Base-by-base conservation (phyloP, 2,888 invertebrate genomes). In the Antheraea assamensis region DNA sequence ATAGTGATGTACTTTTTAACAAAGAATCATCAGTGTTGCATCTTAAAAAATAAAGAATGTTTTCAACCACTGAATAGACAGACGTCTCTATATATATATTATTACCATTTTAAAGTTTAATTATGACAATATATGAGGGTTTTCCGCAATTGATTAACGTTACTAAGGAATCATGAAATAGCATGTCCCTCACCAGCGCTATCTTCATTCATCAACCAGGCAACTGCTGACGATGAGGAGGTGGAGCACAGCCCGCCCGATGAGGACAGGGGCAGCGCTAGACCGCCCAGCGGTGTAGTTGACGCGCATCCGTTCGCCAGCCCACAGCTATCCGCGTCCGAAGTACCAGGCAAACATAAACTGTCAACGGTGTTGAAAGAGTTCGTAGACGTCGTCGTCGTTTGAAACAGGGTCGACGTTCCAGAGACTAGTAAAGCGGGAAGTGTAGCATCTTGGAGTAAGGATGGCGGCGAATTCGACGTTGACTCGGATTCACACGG, bases 401-500 rank as follows among this genome's bases (percentile, higher is more conserved):
- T 90, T 80, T 92, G 92, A 85, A 93, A 93, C 80, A 94, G 83
- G 55, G 93, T 90, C 52, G 93, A 90, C 21, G 92, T 82, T 74
- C 93, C 92, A 42, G 92, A 91, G 24, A 93, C 93, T 92, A 94
- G 84, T 71, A 94, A 88, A 73, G 93, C 90, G 76, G 94, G 93
- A 74, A 94, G 85, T 74, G 91, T 82, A 76, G 88, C 91, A 89
- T 94, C 93, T 78, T 93, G 94, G 35, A 94, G 90, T 52, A 93
- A 79, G 27, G 92, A 92, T 71, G 91, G 92, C 47, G 96, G 96
- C 13, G 96, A 96, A 79, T 95, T 95, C 77, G 96, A 96, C 17
- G 96, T 96, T 30, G 96, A 96, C 82, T 95, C 95, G 42, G 95
- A 96, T 86, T 95, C 95, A 87, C 95, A 95, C 15, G 96, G 96